Base-by-base conservation (phyloP, 2,888 invertebrate genomes). In the Drosophila mercatorum region DNA sequence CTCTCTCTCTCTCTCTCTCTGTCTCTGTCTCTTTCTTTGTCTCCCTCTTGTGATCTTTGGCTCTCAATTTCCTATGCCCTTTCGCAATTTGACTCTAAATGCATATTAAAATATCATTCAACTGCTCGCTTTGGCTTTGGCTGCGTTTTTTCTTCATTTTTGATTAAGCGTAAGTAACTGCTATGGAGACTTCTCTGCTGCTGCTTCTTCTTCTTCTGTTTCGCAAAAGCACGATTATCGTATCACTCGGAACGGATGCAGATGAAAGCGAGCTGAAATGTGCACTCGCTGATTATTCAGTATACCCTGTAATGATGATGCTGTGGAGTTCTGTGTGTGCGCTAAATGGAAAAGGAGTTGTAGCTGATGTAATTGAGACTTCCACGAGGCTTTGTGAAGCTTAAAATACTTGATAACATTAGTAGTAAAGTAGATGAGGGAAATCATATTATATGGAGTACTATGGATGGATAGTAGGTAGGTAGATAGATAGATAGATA, bases 71-170 rank as follows among this genome's bases (percentile, higher is more conserved):
- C 40, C 43, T 51, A 55, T 56, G 56, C 26, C 63, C 28, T 47
- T 66, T 63, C 47, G 53, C 66, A 62, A 53, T 51, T 64, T 51
- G 69, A 31, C 55, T 44, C 14, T 44, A 51, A 68, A 62, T 49
- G 31, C 53, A 43, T 49, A 69, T 69, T 69, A 41, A 70, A 71
- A 41, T 57, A 59, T 71, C 43, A 44, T 57, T 72, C 17, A 49
- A 57, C 17, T 55, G 22, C 34, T 60, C 14, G 40, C 17, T 47
- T 28, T 38, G 51, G 38, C 17, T 36, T 22, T 22, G 22, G 2
- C 22, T 22, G 22, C 22, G 17, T 5, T 34, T 34, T 6, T 34
- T 31, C 28, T 34, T 10, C n/a, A 0, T 17, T 12, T 47, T 53
- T 38, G 22, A 46, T 57, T 57, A 36, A 43, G 31, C 22, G n/a